phyloP scores from a whole-genome alignment of 2,113 vertebrate species.

The Phasianus colchicus region DNA sequence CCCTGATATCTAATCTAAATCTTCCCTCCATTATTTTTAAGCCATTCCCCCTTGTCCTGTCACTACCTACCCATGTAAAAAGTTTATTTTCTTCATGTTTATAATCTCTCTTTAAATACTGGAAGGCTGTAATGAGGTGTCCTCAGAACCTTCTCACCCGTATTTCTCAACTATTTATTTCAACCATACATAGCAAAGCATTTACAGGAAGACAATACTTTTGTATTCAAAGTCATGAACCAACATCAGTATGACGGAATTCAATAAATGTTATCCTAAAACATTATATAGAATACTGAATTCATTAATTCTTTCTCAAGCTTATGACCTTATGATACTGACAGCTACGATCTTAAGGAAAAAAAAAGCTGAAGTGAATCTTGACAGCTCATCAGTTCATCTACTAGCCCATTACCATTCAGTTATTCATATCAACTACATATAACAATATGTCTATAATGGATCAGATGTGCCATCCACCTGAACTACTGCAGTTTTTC shows the following conservation, averaged over 20 bases:
- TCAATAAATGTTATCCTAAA: neutral
- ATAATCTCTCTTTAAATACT: no score
- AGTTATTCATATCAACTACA: neutral
- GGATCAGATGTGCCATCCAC: conserved; percentile 2
- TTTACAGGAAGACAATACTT: neutral
- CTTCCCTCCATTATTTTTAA: no score
- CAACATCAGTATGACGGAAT: fast-evolving
- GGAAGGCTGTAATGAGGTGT: no score
- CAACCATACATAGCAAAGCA: neutral
- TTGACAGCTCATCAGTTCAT: neutral
- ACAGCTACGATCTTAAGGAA: neutral
- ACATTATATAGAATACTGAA: neutral
- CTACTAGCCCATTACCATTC: neutral
- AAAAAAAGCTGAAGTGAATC: neutral
- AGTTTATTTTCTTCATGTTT: no score
- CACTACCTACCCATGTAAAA: no score
- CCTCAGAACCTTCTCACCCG: no score
- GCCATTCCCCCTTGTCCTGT: no score
- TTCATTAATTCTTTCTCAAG: neutral
- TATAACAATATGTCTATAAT: neutral
- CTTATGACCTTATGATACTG: neutral
- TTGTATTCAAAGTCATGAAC: neutral
- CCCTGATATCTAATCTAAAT: no score
- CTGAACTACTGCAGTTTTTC: neutral
- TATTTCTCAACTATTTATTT: neutral